phyloP scores from a whole-genome alignment of 2,888 invertebrate species.

The Tuta absoluta region DNA sequence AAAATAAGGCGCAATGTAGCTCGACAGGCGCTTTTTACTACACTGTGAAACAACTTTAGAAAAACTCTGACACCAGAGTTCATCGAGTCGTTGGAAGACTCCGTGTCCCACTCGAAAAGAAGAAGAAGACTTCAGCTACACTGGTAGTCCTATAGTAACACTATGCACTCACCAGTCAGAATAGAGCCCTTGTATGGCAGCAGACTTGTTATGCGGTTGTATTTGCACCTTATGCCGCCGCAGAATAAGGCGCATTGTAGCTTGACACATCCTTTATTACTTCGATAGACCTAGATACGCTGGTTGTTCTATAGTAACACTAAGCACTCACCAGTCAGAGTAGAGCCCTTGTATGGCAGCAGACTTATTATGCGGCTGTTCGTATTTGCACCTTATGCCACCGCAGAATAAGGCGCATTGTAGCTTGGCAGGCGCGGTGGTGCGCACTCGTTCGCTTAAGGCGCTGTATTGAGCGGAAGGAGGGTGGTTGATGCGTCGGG shows the following conservation, averaged over 20 bases:
- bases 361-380: conserved; percentile 76
- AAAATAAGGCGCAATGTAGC: not conserved
- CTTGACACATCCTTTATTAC: conserved; percentile 57
- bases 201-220: conserved; percentile 84
- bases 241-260: conserved; percentile 7
- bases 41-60: too few species aligned
- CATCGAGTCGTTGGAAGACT: too few species aligned
- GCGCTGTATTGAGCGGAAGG: conserved; percentile 69
- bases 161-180: conserved; percentile 87
- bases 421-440: conserved; percentile 84
- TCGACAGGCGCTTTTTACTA: conserved; percentile 68
- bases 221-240: conserved; percentile 90
- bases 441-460: conserved; percentile 79
- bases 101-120: too few species aligned
- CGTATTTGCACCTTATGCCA: conserved; percentile 91
- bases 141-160: not conserved
- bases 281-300: not conserved
- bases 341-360: conserved; percentile 90
- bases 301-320: not conserved
- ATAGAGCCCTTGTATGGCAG: conserved; percentile 88
- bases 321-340: conserved; percentile 88
- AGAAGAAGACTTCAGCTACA: not conserved
- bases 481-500: conserved; percentile 67
- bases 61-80: too few species aligned
- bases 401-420: conserved; percentile 93